A percentile compares a stretch with the other conserved stretches of the same genome.
phyloP scores from a whole-genome alignment of 1,140 invertebrate species.

The Whitmania pigra region DNA sequence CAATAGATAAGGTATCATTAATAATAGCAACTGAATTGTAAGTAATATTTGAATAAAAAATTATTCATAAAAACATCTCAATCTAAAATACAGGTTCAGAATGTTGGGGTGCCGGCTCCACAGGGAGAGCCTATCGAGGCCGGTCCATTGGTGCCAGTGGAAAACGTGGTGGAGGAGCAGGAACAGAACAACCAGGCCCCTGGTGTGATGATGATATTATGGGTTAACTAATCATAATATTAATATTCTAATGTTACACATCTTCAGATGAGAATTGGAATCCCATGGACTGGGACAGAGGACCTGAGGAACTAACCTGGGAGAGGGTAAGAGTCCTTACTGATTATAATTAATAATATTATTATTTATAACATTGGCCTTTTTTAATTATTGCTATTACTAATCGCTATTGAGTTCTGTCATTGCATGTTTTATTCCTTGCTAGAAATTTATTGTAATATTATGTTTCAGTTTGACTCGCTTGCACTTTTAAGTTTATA shows the following conservation, averaged over 20 bases:
- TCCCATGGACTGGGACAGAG: constrained; percentile 93
- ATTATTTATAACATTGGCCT: too few relatives aligned
- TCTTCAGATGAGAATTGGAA: constrained; percentile 81
- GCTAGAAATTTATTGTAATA: too few relatives aligned
- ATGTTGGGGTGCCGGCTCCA: not conserved
- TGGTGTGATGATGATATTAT: constrained; percentile 31
- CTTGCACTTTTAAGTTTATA: not conserved
- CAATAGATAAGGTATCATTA: too few relatives aligned
- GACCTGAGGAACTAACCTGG: constrained; percentile 94
- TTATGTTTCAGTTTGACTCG: too few relatives aligned
- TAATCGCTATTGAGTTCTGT: too few relatives aligned
- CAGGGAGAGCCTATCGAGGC: not conserved
- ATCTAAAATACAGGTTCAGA: not conserved
- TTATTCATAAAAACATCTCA: too few relatives aligned
- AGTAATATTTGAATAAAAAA: too few relatives aligned
- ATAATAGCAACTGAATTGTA: too few relatives aligned
- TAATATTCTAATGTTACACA: not conserved
- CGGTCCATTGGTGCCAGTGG: not conserved
- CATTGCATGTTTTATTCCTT: too few relatives aligned
- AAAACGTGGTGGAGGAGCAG: not conserved
- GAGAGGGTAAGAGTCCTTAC: constrained; percentile 48
- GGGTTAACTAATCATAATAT: too few relatives aligned
- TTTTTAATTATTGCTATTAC: too few relatives aligned
- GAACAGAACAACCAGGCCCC: not conserved
- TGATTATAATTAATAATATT: not conserved